Evolutionary conservation across 1,140 invertebrate genomes (phyloP), one percentile per base, ranked within the genome.

Genomic region (Odontomachus brunneus): DNA sequence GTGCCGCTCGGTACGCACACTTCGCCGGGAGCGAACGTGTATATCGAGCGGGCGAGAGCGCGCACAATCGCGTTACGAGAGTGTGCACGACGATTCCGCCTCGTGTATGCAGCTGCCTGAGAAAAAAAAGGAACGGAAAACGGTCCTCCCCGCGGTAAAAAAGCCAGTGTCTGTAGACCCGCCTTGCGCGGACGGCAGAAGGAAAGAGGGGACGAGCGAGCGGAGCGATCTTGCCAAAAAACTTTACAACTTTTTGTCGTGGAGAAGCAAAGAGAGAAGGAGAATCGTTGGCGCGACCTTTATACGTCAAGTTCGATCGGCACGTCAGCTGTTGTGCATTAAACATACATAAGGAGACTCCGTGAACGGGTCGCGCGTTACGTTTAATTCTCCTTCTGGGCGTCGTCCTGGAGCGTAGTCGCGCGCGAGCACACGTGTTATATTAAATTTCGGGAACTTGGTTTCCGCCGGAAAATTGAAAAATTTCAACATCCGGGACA

Each of bases 81-180:
- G 72, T 66, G 69, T n/a, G 75, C 51, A 51, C 59, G 22, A 57
- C 80, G 76, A 83, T 88, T 76, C 78, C 73, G 84, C 55, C 33
- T 72, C 49, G 66, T n/a, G n/a, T 19, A 53, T 51, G 83, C 83
- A 85, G 87, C 86, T 88, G 87, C 75, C 66, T 57, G 55, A 59
- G 78, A 88, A 87, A 86, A 81, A 87, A 33, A 33, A 33, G 29
- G 29, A 33, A 33, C 69, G 62, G 62, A 74, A 62, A 74, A 59
- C 49, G 72, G 74, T 53, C 71, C 38, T 62, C 22, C n/a, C n/a
- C 48, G 51, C 49, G 84, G 73, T 71, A 74, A 72, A 60, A 74
- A 72, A 60, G 44, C 51, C 49, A 48, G 60, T 49, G 63, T 73
- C 55, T 14, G 44, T 53, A 26, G 24, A 51, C 55, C 83, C 85